Conservation (phyloP, 2,888 invertebrate species). For the Dastarcus helophoroides region DNA sequence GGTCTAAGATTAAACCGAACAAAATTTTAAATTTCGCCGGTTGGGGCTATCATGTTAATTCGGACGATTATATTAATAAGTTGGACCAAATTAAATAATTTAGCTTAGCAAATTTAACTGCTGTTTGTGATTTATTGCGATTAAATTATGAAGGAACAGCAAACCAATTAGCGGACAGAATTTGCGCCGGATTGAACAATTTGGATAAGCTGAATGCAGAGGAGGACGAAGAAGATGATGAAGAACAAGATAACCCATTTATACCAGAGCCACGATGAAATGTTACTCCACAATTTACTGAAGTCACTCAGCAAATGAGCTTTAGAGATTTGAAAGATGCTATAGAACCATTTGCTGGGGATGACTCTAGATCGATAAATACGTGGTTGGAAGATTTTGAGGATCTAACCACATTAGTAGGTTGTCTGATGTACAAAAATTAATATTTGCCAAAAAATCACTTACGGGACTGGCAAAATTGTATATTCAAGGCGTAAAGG, state of each 20-base stretch:
- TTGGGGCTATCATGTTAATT: too few relatives aligned
- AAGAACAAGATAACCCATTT: too few relatives aligned
- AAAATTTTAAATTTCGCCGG: too few relatives aligned
- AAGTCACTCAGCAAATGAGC: too few relatives aligned
- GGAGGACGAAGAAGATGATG: too few relatives aligned
- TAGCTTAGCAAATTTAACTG: constrained; percentile 8
- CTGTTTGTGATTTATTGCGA: constrained; percentile 11
- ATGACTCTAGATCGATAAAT: constrained; percentile 15
- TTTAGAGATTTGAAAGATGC: constrained; percentile 20
- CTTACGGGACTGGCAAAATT: constrained; percentile 20
- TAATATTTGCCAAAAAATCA: constrained; percentile 22
- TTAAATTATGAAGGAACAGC: constrained; percentile 8
- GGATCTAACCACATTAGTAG: constrained; percentile 17
- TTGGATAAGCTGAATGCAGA: too few relatives aligned
- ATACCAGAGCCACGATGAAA: too few relatives aligned
- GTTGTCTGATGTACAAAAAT: constrained; percentile 19
- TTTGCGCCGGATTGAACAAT: constrained; percentile 9
- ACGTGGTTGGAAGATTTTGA: constrained; percentile 21
- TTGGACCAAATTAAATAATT: too few relatives aligned
- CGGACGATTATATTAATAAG: too few relatives aligned
- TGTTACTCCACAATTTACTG: too few relatives aligned
- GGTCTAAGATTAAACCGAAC: too few relatives aligned
- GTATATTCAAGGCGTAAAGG: constrained; percentile 18
- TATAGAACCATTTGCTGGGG: constrained; percentile 17
- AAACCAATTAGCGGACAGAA: constrained; percentile 7